Percentiles rank a stretch among this genome's conserved stretches.
phyloP scores from a whole-genome alignment of 2,888 invertebrate species.

The Aphidius colemani region DNA sequence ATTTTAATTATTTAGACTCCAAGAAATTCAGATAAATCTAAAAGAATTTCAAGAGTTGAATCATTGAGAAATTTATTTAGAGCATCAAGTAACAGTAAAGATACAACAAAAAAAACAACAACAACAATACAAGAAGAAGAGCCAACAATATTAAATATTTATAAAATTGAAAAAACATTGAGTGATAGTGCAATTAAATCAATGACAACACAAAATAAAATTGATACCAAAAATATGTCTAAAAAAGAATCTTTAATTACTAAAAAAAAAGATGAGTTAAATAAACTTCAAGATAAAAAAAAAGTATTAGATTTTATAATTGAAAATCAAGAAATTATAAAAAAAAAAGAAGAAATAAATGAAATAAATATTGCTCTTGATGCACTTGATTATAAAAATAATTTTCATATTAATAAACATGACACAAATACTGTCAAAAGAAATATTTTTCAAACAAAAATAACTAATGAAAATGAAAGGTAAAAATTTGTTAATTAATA shows the following conservation, averaged over 20 bases:
- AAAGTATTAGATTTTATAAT: conserved; percentile 51
- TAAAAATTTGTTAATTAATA: conserved; percentile 24
- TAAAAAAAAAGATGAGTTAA: conserved; percentile 43
- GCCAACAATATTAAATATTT: conserved; percentile 32
- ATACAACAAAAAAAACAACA: conserved; percentile 35
- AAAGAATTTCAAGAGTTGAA: conserved; percentile 63
- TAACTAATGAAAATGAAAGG: conserved; percentile 46
- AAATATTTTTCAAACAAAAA: conserved; percentile 45
- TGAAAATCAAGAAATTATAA: conserved; percentile 44
- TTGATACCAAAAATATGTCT: conserved; percentile 33
- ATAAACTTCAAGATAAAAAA: conserved; percentile 54
- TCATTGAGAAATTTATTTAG: conserved; percentile 63
- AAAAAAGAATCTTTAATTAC: conserved; percentile 30
- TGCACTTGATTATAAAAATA: conserved; percentile 29
- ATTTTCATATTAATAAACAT: too few species aligned
- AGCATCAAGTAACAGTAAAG: conserved; percentile 47
- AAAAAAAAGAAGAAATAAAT: conserved; percentile 41
- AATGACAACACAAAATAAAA: conserved; percentile 26
- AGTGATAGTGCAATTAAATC: conserved; percentile 51
- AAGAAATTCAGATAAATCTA: conserved; percentile 40
- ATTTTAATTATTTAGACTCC: conserved; percentile 8
- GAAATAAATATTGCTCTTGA: conserved; percentile 42
- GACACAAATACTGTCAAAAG: conserved; percentile 41
- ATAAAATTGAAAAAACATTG: conserved; percentile 51
- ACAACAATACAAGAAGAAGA: conserved; percentile 47